Conservation (phyloP, 1,140 invertebrate genomes). For the Hestina assimilis region DNA sequence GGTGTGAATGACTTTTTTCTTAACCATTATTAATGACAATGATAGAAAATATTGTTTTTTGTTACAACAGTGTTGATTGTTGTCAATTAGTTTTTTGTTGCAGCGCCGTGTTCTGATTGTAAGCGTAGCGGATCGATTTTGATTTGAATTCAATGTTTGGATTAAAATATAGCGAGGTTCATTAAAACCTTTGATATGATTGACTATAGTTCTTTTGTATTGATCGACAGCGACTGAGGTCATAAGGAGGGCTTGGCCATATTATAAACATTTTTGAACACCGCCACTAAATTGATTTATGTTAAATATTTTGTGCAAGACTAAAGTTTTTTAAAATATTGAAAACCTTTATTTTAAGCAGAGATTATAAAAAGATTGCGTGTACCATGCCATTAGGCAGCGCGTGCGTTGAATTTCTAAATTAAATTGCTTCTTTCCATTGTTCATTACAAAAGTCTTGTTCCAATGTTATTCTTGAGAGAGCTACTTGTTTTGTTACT, state of each 20-base stretch:
- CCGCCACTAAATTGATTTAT: no score
- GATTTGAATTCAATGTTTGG: slow-evolving; percentile 71
- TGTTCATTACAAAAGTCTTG: slow-evolving; percentile 31
- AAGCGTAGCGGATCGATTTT: slow-evolving; percentile 64
- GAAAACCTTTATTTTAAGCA: neutral
- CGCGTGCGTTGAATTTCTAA: slow-evolving; percentile 30
- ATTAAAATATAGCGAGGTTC: slow-evolving; percentile 66
- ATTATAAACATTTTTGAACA: neutral
- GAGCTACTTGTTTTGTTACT: slow-evolving; percentile 55
- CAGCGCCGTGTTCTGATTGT: slow-evolving; percentile 49
- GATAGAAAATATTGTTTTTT: slow-evolving; percentile 77
- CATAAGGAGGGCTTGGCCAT: neutral
- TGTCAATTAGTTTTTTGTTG: slow-evolving; percentile 76
- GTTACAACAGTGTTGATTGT: slow-evolving; percentile 71
- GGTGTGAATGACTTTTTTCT: slow-evolving; percentile 76
- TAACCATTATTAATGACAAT: slow-evolving; percentile 76
- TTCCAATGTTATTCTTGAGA: slow-evolving; percentile 43
- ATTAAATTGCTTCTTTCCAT: slow-evolving; percentile 26
- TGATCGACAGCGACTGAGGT: neutral
- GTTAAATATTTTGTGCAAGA: no score
- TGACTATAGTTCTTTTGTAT: slow-evolving; percentile 41
- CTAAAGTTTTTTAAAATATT: no score
- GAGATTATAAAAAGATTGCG: slow-evolving; percentile 14
- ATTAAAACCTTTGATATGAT: slow-evolving; percentile 60
- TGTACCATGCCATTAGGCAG: slow-evolving; percentile 15